Conservation (phyloP, 2,888 invertebrate genomes). For the Amitus sp. region DNA sequence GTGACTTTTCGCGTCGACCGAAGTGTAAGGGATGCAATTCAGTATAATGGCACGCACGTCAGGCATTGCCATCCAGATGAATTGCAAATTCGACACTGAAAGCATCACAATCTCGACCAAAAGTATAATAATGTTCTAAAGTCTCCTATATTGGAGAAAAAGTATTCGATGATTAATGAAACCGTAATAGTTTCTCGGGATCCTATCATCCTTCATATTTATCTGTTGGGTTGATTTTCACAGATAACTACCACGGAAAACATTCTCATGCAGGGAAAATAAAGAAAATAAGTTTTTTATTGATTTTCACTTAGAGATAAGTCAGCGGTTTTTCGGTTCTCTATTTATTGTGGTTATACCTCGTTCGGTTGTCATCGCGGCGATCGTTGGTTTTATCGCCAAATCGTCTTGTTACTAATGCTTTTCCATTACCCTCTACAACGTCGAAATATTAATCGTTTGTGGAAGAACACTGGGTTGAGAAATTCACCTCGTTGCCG, state of each 20-base stretch:
- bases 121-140: too few species aligned
- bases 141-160: too few species aligned
- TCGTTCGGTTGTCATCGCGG: neutral
- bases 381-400: neutral
- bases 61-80: neutral
- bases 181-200: too few species aligned
- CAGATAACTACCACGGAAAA: neutral
- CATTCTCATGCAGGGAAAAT: neutral
- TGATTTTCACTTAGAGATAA: slow-evolving; percentile 34
- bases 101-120: too few species aligned
- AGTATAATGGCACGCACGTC: neutral
- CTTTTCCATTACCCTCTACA: neutral
- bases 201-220: too few species aligned
- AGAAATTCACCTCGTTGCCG: neutral
- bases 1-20: neutral
- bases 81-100: too few species aligned
- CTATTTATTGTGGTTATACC: neutral
- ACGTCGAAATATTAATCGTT: neutral
- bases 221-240: too few species aligned
- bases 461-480: neutral
- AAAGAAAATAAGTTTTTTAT: slow-evolving; percentile 24
- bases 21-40: neutral
- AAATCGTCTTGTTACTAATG: neutral
- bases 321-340: neutral
- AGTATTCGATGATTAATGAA: too few species aligned